Evolutionary conservation across 1,140 invertebrate species (phyloP).

Genomic region (Dryas iulia): DNA sequence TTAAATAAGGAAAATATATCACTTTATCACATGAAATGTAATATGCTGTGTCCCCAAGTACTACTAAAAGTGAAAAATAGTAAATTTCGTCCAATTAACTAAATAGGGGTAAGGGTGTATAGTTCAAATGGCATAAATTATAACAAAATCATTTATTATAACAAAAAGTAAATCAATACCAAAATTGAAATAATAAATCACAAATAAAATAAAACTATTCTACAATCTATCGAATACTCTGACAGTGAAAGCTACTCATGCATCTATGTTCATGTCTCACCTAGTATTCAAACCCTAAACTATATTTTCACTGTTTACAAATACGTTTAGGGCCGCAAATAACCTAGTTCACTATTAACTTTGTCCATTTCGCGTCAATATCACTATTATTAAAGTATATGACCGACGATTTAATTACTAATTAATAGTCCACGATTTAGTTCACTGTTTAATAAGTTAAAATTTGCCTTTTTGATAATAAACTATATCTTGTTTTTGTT

Average conservation of each 20-base stretch:
- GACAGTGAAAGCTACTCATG: not conserved
- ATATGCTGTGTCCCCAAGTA: too few relatives aligned
- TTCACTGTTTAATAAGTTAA: not conserved
- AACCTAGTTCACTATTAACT: conserved; percentile 13
- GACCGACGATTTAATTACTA: not conserved
- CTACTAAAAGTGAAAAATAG: too few relatives aligned
- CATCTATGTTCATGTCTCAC: conserved; percentile 3
- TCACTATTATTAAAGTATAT: not conserved
- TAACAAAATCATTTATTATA: not conserved
- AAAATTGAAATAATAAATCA: not conserved
- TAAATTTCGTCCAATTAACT: not conserved
- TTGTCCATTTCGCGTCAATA: not conserved
- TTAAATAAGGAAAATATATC: too few relatives aligned
- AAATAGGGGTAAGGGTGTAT: not conserved
- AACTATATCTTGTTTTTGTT: conserved; percentile 36
- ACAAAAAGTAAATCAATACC: not conserved
- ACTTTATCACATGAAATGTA: too few relatives aligned
- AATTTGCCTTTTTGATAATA: not conserved
- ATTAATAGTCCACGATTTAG: not conserved
- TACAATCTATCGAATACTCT: not conserved
- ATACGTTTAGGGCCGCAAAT: conserved; percentile 13
- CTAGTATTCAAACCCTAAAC: not conserved
- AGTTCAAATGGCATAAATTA: not conserved
- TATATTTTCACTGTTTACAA: conserved; percentile 30
- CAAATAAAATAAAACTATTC: not conserved